Conservation (phyloP, 2,113 vertebrate genomes). For the Chloroceryle aenea region DNA sequence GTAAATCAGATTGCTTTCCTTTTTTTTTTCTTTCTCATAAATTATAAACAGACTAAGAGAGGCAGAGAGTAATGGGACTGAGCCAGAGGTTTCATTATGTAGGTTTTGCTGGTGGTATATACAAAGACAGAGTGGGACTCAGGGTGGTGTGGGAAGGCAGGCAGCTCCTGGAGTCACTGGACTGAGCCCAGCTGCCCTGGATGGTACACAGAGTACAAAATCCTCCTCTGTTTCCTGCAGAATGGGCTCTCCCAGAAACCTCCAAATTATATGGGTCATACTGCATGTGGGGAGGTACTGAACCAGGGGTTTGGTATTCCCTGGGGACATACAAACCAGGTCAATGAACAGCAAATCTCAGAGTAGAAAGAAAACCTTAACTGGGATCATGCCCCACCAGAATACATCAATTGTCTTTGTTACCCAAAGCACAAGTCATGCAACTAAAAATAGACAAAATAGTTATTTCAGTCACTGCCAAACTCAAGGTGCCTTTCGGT, state of each 20-base stretch:
- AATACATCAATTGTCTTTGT: background rate
- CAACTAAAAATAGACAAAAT: background rate
- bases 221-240: background rate
- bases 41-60: background rate
- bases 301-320: background rate
- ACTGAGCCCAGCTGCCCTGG: background rate
- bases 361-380: background rate
- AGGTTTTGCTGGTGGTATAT: background rate
- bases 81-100: background rate
- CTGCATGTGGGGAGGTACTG: background rate
- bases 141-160: background rate
- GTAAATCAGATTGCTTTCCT: background rate
- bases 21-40: background rate
- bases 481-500: conserved; percentile 2
- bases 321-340: background rate
- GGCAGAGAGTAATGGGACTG: background rate
- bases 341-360: background rate
- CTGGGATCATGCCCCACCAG: background rate
- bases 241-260: background rate
- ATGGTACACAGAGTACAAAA: background rate
- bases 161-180: background rate
- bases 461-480: background rate
- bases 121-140: background rate
- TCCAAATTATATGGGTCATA: background rate
- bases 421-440: background rate